phyloP scores from a whole-genome alignment of 2,797 vertebrate genomes.

The Myotis planiceps region DNA sequence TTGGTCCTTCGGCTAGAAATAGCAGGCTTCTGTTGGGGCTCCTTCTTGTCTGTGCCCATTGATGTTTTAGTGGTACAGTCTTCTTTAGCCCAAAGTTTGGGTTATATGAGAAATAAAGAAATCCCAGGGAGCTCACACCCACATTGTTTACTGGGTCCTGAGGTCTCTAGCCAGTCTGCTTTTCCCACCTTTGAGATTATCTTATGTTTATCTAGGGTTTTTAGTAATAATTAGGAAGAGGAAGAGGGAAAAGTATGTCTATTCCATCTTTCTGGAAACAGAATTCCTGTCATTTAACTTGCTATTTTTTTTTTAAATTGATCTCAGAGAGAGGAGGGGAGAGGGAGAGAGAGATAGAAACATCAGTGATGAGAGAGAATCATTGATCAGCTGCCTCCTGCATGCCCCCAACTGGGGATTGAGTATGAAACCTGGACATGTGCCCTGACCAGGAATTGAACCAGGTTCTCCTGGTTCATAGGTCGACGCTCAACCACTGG shows the following conservation, averaged over 20 bases:
- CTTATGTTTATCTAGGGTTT: background rate
- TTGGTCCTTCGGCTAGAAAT: slow-evolving; percentile 25
- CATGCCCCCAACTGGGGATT: too few relatives aligned
- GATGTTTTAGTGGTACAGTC: background rate
- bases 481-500: too few relatives aligned
- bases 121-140: background rate
- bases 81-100: background rate
- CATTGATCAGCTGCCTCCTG: too few relatives aligned
- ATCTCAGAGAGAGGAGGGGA: too few relatives aligned
- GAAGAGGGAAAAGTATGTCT: background rate
- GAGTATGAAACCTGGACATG: too few relatives aligned
- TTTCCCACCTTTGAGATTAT: background rate
- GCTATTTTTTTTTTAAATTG: too few relatives aligned
- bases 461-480: too few relatives aligned
- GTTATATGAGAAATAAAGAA: background rate
- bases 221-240: slow-evolving; percentile 22
- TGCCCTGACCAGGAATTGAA: too few relatives aligned
- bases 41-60: background rate
- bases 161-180: background rate
- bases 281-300: slow-evolving; percentile 30
- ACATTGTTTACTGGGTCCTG: background rate
- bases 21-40: background rate
- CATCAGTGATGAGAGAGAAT: too few relatives aligned
- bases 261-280: background rate
- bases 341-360: too few relatives aligned